phyloP scores from a whole-genome alignment of 2,888 invertebrate genomes.

The Eledone cirrhosa region DNA sequence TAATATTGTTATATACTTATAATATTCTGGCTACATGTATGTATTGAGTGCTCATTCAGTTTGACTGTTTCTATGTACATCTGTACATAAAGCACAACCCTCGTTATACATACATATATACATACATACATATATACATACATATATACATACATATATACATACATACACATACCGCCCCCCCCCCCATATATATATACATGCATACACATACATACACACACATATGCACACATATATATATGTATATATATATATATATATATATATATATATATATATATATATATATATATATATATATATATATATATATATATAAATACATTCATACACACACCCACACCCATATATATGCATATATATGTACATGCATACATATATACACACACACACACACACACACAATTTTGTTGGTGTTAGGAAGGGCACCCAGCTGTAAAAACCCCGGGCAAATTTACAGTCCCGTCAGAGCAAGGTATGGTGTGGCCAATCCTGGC shows the following conservation, averaged over 20 bases:
- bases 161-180: not conserved
- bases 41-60: not conserved
- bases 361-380: not conserved
- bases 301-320: not conserved
- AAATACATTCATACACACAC: not conserved
- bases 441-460: too few relatives aligned
- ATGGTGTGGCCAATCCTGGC: too few relatives aligned
- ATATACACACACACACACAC: too few relatives aligned
- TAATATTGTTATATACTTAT: too few relatives aligned
- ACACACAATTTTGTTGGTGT: too few relatives aligned
- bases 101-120: not conserved
- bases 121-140: not conserved
- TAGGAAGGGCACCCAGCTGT: too few relatives aligned
- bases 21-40: not conserved
- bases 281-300: slow-evolving; percentile 11
- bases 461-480: too few relatives aligned
- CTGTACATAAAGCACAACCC: not conserved
- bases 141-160: not conserved
- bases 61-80: not conserved
- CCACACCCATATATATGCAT: not conserved
- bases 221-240: not conserved
- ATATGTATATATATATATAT: not conserved
- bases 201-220: not conserved
- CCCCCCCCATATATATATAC: not conserved
- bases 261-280: slow-evolving; percentile 14